phyloP scores from a whole-genome alignment of 2,113 vertebrate genomes.

The Dicaeum eximium region DNA sequence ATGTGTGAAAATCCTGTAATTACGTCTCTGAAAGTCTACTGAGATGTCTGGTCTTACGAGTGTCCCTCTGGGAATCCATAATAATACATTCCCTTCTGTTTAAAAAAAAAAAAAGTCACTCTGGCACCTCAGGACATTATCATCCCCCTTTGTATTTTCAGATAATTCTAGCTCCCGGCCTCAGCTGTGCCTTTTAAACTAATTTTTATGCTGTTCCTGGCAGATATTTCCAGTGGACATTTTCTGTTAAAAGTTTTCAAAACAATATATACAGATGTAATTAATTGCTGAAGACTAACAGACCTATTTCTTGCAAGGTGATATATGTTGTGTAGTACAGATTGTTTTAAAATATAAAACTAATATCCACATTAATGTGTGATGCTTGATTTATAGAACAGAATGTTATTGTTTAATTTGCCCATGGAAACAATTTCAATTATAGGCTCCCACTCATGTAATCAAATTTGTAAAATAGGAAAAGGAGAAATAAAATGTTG shows the following conservation, averaged over 20 bases:
- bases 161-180: not conserved
- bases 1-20: not conserved
- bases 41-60: not conserved
- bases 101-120: not conserved
- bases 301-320: not conserved
- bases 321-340: not conserved
- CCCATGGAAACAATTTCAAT: not conserved
- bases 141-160: not conserved
- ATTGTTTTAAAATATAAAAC: not conserved
- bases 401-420: not conserved
- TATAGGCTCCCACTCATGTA: not conserved
- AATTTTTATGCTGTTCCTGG: not conserved
- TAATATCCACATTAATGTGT: not conserved
- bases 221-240: not conserved
- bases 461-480: conserved; percentile 21
- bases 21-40: not conserved
- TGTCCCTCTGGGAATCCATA: not conserved
- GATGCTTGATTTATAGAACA: not conserved
- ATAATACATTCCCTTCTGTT: not conserved
- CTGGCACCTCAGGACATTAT: not conserved
- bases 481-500: not conserved
- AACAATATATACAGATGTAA: not conserved
- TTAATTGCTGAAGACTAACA: not conserved
- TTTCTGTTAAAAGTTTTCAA: not conserved
- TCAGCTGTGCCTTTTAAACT: not conserved